phyloP scores from a whole-genome alignment of 2,113 vertebrate species.

The Jaculus jaculus region DNA sequence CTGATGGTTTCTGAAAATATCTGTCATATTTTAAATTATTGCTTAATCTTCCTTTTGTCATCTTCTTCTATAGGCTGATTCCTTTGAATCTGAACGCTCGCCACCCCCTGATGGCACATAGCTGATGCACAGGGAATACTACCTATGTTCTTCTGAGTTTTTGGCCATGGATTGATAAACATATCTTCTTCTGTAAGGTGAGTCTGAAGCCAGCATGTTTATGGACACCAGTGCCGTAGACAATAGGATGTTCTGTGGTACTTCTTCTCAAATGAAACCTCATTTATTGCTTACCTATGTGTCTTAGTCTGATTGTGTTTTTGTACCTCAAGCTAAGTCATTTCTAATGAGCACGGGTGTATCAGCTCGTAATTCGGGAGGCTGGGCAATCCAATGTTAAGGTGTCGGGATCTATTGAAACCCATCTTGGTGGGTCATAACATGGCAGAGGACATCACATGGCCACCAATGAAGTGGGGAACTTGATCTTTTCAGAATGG shows the following conservation, averaged over 20 bases:
- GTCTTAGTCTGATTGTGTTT: neutral
- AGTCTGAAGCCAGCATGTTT: neutral
- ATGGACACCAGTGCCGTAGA: neutral
- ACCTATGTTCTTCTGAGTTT: neutral
- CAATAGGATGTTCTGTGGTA: neutral
- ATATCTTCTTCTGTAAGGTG: neutral
- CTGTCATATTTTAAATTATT: constrained; percentile 23
- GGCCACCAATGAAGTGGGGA: neutral
- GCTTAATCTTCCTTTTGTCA: neutral
- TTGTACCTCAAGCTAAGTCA: neutral
- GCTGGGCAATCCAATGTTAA: neutral
- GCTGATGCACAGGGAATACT: neutral
- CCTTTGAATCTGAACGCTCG: neutral
- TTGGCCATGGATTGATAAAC: neutral
- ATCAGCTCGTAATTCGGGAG: neutral
- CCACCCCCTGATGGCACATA: neutral
- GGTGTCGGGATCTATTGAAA: neutral
- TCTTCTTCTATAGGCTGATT: neutral
- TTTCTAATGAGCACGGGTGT: neutral
- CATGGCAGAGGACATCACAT: neutral
- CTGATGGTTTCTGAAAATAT: neutral
- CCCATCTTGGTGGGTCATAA: neutral
- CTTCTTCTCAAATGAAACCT: constrained; percentile 16
- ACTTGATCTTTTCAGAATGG: neutral
- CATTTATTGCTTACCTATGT: neutral